A percentile compares a stretch with the other conserved stretches of the same genome.
Evolutionary conservation across 2,113 vertebrate genomes (phyloP).

Genomic region (Cyprinodon tularosa): DNA sequence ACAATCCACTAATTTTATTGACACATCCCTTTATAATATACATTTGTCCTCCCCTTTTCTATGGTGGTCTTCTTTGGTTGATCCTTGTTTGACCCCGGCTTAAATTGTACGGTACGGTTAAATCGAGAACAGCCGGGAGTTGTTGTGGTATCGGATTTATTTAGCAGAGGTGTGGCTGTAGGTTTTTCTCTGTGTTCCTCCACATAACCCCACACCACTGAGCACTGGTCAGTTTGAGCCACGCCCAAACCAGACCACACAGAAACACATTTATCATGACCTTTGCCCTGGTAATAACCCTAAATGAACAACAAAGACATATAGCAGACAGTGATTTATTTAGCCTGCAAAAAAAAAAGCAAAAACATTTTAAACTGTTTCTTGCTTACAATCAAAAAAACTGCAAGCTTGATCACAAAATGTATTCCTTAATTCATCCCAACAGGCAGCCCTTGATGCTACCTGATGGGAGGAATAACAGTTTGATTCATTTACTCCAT

Average conservation of each 20-base stretch:
- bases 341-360: background rate
- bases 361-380: background rate
- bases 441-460: conserved; percentile 41
- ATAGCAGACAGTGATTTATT: background rate
- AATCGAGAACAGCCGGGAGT: conserved; percentile 54
- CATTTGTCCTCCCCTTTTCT: conserved; percentile 38
- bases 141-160: conserved; percentile 67
- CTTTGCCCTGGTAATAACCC: background rate
- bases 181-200: conserved; percentile 52
- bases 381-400: conserved; percentile 11
- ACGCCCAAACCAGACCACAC: conserved; percentile 57
- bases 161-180: conserved; percentile 70
- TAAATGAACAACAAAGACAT: background rate
- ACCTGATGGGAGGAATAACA: conserved; percentile 36
- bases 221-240: conserved; percentile 34
- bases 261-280: conserved; percentile 36
- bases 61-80: conserved; percentile 50
- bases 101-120: conserved; percentile 71
- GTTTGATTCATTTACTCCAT: conserved; percentile 55
- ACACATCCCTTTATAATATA: conserved; percentile 49
- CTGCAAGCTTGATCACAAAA: background rate
- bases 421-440: conserved; percentile 36
- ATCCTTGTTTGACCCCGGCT: conserved; percentile 46
- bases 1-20: conserved; percentile 59
- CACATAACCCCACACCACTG: conserved; percentile 51